phyloP scores from a whole-genome alignment of 2,888 invertebrate genomes.

The Xestoiulus laeticollis region DNA sequence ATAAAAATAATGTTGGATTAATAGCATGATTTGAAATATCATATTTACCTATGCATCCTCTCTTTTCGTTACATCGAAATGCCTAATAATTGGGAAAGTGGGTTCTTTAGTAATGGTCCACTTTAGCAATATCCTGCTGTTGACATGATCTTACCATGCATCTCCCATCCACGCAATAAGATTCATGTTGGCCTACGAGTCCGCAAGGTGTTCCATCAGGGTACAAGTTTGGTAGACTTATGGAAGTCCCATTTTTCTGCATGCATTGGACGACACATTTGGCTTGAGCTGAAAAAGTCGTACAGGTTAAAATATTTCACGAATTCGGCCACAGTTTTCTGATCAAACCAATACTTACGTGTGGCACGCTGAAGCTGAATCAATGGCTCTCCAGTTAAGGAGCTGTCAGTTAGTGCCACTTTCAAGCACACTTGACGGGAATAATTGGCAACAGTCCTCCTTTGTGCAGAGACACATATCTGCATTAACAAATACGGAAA shows the following conservation, averaged over 20 bases:
- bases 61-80: not conserved
- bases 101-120: not conserved
- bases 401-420: not conserved
- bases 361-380: not conserved
- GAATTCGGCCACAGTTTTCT: too few species aligned
- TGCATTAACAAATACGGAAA: not conserved
- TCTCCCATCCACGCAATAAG: slow-evolving; percentile 19
- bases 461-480: not conserved
- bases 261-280: not conserved
- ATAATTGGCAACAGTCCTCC: not conserved
- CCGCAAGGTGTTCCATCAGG: not conserved
- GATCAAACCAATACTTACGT: not conserved
- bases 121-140: too few species aligned
- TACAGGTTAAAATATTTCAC: too few species aligned
- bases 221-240: not conserved
- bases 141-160: not conserved
- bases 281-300: not conserved
- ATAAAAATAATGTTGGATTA: too few species aligned
- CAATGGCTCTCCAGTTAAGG: not conserved
- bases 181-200: not conserved
- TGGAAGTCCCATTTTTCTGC: not conserved
- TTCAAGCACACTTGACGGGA: not conserved
- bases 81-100: not conserved
- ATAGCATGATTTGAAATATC: too few species aligned
- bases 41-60: not conserved